phyloP scores from a whole-genome alignment of 2,113 vertebrate species.

The Henicopernis longicauda region DNA sequence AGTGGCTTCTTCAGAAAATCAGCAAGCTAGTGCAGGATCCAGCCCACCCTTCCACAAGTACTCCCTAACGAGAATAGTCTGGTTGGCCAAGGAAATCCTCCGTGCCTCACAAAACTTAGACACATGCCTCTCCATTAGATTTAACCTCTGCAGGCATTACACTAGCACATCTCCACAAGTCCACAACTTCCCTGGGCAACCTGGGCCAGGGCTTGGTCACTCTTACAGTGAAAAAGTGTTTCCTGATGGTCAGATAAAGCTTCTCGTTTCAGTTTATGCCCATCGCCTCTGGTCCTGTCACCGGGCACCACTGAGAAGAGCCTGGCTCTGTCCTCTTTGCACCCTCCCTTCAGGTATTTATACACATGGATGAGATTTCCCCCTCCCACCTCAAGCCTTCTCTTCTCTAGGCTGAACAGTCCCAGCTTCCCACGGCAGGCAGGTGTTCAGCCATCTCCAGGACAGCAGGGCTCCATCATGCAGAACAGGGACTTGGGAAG shows the following conservation, averaged over 20 bases:
- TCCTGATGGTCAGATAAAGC: background rate
- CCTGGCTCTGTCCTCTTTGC: background rate
- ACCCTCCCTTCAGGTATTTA: background rate
- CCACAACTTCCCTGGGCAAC: background rate
- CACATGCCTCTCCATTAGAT: background rate
- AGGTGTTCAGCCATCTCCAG: background rate
- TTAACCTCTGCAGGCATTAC: background rate
- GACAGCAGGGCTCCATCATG: accelerated
- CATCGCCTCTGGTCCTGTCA: background rate
- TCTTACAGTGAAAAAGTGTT: background rate
- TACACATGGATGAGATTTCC: background rate
- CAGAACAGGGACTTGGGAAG: background rate
- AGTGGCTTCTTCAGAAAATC: background rate
- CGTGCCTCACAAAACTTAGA: background rate
- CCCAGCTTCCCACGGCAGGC: background rate
- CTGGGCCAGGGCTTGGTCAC: background rate
- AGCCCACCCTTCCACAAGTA: background rate
- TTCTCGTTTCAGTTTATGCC: background rate
- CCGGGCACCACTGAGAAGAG: background rate
- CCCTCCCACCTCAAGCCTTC: background rate
- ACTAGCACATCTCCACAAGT: background rate
- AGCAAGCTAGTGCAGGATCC: background rate
- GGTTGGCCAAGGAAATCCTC: background rate
- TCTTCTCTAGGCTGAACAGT: background rate
- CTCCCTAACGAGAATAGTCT: background rate